Evolutionary conservation across 2,113 vertebrate species (phyloP).

Genomic region (Proteles cristata): DNA sequence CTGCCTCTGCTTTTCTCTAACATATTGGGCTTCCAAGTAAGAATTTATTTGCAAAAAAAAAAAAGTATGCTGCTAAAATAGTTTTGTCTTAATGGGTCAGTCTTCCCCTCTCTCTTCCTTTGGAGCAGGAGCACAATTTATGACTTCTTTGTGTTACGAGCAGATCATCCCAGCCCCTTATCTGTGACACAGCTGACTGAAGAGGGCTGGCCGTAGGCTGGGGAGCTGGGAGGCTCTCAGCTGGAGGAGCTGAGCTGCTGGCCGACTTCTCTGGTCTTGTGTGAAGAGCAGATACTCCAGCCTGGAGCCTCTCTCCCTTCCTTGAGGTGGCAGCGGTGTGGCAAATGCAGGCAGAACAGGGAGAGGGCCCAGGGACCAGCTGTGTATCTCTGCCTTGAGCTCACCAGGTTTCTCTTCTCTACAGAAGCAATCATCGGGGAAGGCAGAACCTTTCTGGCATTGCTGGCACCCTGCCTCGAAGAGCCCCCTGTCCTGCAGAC

Average conservation of each 20-base stretch:
- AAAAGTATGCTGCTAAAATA: background rate
- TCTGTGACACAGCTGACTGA: background rate
- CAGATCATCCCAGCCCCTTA: background rate
- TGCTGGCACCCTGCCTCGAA: constrained; percentile 30
- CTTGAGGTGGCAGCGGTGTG: background rate
- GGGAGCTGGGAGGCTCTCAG: background rate
- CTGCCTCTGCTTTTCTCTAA: background rate
- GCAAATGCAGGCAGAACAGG: background rate
- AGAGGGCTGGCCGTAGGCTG: background rate
- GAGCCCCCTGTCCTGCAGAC: constrained; percentile 36
- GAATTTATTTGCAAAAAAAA: background rate
- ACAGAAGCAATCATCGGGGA: constrained; percentile 69
- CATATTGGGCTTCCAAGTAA: background rate
- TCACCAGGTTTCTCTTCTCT: constrained; percentile 74
- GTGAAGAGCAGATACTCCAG: background rate
- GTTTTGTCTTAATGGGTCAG: background rate
- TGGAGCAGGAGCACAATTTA: background rate
- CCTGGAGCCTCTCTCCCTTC: background rate
- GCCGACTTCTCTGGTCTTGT: background rate
- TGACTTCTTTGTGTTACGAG: background rate
- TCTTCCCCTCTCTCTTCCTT: background rate
- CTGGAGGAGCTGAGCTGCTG: background rate
- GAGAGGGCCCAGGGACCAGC: background rate
- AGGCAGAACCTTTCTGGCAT: constrained; percentile 45
- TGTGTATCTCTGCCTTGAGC: background rate